These are phyloP conservation scores for Lagopus muta DNA, from an alignment of 2,113 vertebrate genomes.

Conservation along the genomic window DNA sequence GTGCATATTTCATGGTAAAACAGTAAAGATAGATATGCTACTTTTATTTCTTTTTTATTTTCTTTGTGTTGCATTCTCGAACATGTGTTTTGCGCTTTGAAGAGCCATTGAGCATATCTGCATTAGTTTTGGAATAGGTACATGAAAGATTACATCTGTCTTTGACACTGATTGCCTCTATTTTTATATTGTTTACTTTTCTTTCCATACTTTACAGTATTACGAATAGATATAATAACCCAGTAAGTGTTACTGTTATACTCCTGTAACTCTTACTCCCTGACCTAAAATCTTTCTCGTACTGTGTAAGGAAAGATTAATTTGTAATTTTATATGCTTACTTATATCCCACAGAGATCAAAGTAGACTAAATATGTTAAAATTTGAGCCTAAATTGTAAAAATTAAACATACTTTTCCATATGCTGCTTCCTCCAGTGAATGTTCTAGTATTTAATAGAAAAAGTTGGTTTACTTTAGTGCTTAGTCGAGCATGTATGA, in stretches of 20 bases:
- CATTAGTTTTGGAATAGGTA: neutral
- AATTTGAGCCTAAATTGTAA: neutral
- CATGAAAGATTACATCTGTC: neutral
- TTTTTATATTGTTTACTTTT: neutral
- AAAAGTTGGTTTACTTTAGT: neutral
- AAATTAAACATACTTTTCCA: neutral
- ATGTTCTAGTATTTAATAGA: neutral
- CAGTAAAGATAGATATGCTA: neutral
- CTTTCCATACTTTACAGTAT: neutral
- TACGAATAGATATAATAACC: neutral
- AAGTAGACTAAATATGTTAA: neutral
- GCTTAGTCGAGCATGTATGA: neutral
- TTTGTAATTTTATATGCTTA: slow-evolving; percentile 44
- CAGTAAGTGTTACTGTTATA: slow-evolving; percentile 18
- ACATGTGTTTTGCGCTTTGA: neutral
- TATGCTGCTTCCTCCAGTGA: neutral
- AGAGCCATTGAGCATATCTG: neutral
- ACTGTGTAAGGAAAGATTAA: slow-evolving; percentile 46
- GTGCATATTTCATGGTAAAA: neutral
- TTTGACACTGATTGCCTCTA: neutral
- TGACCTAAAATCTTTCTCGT: slow-evolving; percentile 47
- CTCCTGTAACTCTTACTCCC: slow-evolving; percentile 30
- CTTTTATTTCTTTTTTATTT: neutral
- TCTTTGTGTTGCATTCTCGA: neutral
- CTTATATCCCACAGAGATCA: slow-evolving; percentile 16